Evolutionary conservation across 1,140 invertebrate species (phyloP), one percentile per base, ranked within the genome.

Genomic region (Lepeophtheirus salmonis): DNA sequence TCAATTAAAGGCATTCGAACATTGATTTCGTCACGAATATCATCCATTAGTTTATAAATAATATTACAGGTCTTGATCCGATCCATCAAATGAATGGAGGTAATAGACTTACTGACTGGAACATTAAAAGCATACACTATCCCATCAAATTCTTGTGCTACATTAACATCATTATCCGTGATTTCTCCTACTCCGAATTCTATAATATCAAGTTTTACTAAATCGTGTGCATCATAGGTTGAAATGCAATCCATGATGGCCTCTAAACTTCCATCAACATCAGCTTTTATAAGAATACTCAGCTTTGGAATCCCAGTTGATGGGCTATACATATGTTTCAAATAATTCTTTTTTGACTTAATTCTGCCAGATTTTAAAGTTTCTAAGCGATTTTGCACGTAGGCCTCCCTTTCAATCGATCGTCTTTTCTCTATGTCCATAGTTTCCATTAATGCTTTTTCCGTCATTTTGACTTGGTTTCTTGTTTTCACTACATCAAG

Each of bases 181-280:
- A 97, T 75, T 58, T 79, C 72, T 3, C 95, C 95, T 17, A 97
- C 83, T 3, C 83, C 90, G 71, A 84, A 92, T 70, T 91, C 83
- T 17, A 97, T 78, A 3, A 97, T 68, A 66, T 92, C 83, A 3
- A 98, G 71, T 26, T 77, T 52, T 74, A 67, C 92, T 91, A 82
- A 73, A 62, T 81, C 71, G 51, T 78, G 80, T 56, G 82, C 74
- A n/a, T 41, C 30, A 68, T 97, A 98, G 0, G 88, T 89, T 56
- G 89, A 83, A 21, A 97, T 69, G 23, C 89, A 83, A 71, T 96
- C 84, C 48, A 95, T 71, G 64, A 98, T 87, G 0, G 94, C 91
- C 73, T 67, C 66, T n/a, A 66, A 51, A 6, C 65, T 64, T 6
- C 89, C 86, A 70, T 84, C 80, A 1, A 91, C 86, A 71, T 94